phyloP scores from a whole-genome alignment of 2,113 vertebrate species.

The Sturnira hondurensis region DNA sequence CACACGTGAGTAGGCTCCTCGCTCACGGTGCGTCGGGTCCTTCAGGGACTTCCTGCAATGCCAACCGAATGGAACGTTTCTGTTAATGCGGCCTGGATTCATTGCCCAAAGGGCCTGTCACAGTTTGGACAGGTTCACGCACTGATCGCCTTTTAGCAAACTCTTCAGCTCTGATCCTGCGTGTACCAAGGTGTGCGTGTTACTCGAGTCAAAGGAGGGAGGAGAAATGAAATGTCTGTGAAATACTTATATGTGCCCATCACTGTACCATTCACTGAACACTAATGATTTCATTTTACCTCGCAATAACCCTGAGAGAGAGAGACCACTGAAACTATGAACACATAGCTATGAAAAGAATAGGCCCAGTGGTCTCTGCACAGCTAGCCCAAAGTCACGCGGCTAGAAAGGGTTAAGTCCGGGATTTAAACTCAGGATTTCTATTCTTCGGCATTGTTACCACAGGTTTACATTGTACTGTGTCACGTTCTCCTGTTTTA shows the following conservation, averaged over 20 bases:
- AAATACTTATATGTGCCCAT: neutral
- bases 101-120: neutral
- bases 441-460: neutral
- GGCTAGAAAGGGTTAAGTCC: neutral
- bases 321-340: neutral
- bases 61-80: neutral
- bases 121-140: neutral
- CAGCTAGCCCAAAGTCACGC: neutral
- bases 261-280: neutral
- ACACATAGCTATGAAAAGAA: constrained; percentile 15
- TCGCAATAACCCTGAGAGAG: neutral
- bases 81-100: neutral
- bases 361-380: neutral
- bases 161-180: neutral
- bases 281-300: neutral
- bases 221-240: neutral
- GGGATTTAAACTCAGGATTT: neutral
- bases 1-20: neutral
- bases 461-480: neutral
- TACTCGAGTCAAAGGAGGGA: neutral
- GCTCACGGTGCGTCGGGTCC: neutral
- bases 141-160: neutral
- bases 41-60: neutral
- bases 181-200: neutral
- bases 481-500: neutral